A percentile compares a stretch with the other conserved stretches of the same genome.
Conservation (phyloP, 2,888 invertebrate species). For the Athalia rosae region DNA sequence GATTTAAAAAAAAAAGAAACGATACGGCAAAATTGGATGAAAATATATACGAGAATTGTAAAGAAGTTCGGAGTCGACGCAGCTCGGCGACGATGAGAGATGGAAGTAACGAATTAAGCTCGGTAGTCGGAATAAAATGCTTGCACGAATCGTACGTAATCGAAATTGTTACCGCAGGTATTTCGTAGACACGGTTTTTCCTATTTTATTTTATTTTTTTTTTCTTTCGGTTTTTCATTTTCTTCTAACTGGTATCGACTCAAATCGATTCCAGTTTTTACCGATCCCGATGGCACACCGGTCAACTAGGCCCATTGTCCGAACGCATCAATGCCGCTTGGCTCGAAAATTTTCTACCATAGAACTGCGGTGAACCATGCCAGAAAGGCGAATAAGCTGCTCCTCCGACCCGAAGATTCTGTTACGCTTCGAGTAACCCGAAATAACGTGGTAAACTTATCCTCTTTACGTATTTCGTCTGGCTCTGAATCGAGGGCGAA, state of each 20-base stretch:
- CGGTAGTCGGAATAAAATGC: constrained; percentile 41
- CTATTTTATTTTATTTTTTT: too few species aligned
- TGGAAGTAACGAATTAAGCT: background rate
- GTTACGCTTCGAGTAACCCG: constrained; percentile 20
- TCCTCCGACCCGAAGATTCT: background rate
- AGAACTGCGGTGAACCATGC: constrained; percentile 31
- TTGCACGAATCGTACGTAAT: constrained; percentile 43
- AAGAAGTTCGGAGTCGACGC: background rate
- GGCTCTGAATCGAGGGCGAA: background rate
- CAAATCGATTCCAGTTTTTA: constrained; percentile 45
- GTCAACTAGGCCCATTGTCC: constrained; percentile 48
- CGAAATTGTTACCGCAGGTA: constrained; percentile 45
- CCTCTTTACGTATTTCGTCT: background rate
- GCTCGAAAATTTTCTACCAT: constrained; percentile 23
- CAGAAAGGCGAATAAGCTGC: background rate
- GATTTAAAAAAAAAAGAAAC: too few species aligned
- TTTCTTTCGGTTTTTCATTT: constrained; percentile 27
- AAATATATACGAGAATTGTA: too few species aligned
- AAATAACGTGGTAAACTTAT: too few species aligned
- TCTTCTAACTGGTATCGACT: constrained; percentile 19
- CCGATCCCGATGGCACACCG: constrained; percentile 42
- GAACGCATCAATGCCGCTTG: constrained; percentile 10
- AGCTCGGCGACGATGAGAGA: background rate
- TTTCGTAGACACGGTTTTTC: constrained; percentile 10
- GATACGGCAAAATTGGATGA: too few species aligned